These are phyloP conservation scores for Orthosia incerta DNA, from an alignment of 2,888 invertebrate genomes.

Conservation along the genomic window DNA sequence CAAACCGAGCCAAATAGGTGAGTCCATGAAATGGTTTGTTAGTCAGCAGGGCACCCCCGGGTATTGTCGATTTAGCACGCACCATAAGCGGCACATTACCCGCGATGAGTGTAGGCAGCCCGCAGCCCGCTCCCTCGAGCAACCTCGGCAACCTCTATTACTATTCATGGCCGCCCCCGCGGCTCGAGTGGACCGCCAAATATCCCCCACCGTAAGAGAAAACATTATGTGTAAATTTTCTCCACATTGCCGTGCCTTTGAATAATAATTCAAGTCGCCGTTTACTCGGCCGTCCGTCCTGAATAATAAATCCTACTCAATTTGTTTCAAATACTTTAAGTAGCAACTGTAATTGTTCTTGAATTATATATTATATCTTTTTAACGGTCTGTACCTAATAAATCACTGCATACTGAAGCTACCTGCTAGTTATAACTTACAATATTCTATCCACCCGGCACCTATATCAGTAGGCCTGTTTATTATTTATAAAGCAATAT, in stretches of 20 bases:
- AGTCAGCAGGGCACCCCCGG: conserved; percentile 79
- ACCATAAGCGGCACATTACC: conserved; percentile 87
- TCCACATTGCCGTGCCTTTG: conserved; percentile 72
- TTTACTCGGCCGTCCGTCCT: conserved; percentile 61
- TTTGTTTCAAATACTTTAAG: conserved; percentile 63
- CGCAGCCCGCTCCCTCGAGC: conserved; percentile 74
- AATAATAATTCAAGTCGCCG: conserved; percentile 71
- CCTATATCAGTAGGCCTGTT: conserved; percentile 63
- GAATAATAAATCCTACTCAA: conserved; percentile 68
- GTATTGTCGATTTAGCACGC: conserved; percentile 90
- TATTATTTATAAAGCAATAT: conserved; percentile 81
- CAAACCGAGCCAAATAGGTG: conserved; percentile 80
- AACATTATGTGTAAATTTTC: conserved; percentile 78
- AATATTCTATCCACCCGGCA: conserved; percentile 42
- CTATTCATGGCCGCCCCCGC: conserved; percentile 87
- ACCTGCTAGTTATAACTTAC: conserved; percentile 55
- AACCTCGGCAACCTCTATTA: conserved; percentile 81
- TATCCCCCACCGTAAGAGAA: conserved; percentile 73
- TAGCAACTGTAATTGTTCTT: conserved; percentile 58
- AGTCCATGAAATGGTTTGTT: conserved; percentile 83
- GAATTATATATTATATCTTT: conserved; percentile 55
- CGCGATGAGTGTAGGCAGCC: conserved; percentile 68
- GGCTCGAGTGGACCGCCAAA: conserved; percentile 77
- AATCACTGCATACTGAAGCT: conserved; percentile 57
- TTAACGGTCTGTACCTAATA: conserved; percentile 50